A percentile compares a stretch with the other conserved stretches of the same genome.
These are phyloP conservation scores for Cantharis flavilabris DNA, from an alignment of 2,888 invertebrate genomes.

Conservation along the genomic window DNA sequence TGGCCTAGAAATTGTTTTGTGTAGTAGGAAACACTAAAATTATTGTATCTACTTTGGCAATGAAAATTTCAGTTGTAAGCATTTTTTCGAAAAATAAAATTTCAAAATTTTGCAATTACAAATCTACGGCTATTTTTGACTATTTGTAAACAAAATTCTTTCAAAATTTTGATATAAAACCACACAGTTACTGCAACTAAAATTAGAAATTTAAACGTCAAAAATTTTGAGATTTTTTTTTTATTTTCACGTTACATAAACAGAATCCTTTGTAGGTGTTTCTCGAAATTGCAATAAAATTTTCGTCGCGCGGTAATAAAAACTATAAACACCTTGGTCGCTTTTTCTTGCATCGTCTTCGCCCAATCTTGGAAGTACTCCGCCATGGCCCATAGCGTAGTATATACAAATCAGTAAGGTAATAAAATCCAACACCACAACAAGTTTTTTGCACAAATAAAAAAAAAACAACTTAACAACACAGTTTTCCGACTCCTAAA, in stretches of 20 bases:
- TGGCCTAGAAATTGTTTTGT: not conserved
- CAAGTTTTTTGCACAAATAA: not conserved
- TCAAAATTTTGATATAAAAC: not conserved
- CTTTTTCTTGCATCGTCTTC: constrained; percentile 31
- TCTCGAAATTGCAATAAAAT: not conserved
- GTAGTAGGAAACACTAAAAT: not conserved
- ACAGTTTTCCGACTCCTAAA: constrained; percentile 8
- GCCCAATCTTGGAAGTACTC: constrained; percentile 57
- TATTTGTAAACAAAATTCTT: not conserved
- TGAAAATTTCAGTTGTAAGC: not conserved
- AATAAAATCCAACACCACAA: not conserved
- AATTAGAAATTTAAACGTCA: not conserved
- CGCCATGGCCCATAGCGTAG: constrained; percentile 51
- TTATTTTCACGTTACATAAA: not conserved
- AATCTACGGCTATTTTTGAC: not conserved
- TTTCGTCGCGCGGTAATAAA: not conserved
- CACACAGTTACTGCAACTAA: not conserved
- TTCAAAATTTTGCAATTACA: not conserved
- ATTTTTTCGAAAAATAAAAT: not conserved
- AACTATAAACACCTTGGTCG: constrained; percentile 14
- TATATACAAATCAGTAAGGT: not conserved
- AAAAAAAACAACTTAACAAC: constrained; percentile 3
- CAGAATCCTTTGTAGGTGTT: not conserved
- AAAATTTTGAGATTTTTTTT: not conserved
- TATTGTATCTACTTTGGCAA: not conserved